Conservation (phyloP, 2,797 vertebrate species). For the Karalla daura region DNA sequence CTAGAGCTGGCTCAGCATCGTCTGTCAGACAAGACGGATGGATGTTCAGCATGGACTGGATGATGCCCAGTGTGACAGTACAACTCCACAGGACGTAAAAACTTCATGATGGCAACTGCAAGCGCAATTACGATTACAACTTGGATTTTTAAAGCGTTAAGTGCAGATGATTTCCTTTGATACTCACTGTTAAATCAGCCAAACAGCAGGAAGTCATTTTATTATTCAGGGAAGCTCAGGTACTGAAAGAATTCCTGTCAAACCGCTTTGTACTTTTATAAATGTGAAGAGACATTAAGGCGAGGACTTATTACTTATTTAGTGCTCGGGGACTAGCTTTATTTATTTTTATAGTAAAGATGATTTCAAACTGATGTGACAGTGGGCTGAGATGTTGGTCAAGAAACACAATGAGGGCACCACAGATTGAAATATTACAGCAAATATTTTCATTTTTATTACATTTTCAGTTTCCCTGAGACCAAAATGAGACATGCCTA, state of each 20-base stretch:
- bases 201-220: constrained; percentile 2
- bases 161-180: constrained; percentile 9
- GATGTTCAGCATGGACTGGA: neutral
- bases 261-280: constrained; percentile 1
- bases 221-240: constrained; percentile 14
- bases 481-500: too few relatives aligned
- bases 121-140: constrained; percentile 6
- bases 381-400: too few relatives aligned
- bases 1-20: neutral
- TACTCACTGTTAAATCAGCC: constrained; percentile 3
- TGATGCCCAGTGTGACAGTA: constrained; percentile 1
- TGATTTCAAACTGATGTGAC: too few relatives aligned
- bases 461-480: too few relatives aligned
- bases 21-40: constrained; percentile 11
- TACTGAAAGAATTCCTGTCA: constrained; percentile 20
- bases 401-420: too few relatives aligned
- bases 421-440: too few relatives aligned
- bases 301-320: neutral
- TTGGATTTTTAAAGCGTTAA: constrained; percentile 11
- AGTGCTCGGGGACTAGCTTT: neutral
- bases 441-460: too few relatives aligned
- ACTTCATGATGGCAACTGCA: constrained; percentile 5
- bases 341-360: neutral
- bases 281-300: constrained; percentile 11
- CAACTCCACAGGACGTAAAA: neutral